Evolutionary conservation across 1,140 invertebrate genomes (phyloP).

Genomic region (Aphelenchoides fujianensis): DNA sequence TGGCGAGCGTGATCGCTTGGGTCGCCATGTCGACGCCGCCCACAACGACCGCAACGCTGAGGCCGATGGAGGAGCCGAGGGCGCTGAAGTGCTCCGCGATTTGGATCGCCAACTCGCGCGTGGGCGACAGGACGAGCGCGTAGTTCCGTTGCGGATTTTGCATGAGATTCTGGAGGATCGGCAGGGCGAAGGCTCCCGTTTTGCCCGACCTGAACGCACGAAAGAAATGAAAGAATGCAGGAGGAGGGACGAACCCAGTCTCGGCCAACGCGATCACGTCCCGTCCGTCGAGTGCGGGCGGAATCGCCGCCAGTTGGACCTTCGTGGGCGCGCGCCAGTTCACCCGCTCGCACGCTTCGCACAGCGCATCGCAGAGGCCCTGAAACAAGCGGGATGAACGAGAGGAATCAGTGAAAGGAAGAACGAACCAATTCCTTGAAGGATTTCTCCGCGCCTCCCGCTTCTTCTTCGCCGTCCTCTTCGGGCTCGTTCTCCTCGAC

Average conservation of each 20-base stretch:
- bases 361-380: conserved; percentile 86
- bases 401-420: neutral
- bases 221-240: neutral
- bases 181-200: conserved; percentile 59
- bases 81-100: conserved; percentile 61
- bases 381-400: conserved; percentile 30
- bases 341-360: conserved; percentile 82
- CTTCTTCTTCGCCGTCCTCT: conserved; percentile 28
- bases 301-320: conserved; percentile 51
- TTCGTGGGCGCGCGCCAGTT: conserved; percentile 78
- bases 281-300: conserved; percentile 45
- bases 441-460: conserved; percentile 39
- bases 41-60: conserved; percentile 74
- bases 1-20: conserved; percentile 81
- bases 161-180: conserved; percentile 56
- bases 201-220: conserved; percentile 43
- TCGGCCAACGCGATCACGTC: conserved; percentile 60
- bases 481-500: too few relatives aligned
- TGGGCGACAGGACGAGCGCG: conserved; percentile 57
- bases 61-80: conserved; percentile 53
- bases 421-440: conserved; percentile 43
- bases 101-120: conserved; percentile 59
- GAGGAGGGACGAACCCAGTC: conserved; percentile 64
- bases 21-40: conserved; percentile 96
- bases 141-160: conserved; percentile 49